A percentile compares a stretch with the other conserved stretches of the same genome.
Conservation (phyloP, 2,113 vertebrate species). For the Peromyscus maniculatus region DNA sequence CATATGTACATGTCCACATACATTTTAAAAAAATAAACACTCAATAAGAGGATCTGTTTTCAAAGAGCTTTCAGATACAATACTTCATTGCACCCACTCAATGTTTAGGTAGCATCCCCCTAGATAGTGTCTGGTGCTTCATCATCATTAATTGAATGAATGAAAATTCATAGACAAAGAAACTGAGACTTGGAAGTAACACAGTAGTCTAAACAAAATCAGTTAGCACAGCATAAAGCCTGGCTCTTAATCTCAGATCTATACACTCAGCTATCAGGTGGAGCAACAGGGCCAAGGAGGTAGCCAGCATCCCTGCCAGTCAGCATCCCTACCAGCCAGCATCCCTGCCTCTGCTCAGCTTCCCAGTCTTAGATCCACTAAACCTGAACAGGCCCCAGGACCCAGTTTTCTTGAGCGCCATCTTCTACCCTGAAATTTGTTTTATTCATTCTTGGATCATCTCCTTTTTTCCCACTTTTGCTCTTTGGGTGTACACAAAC, state of each 20-base stretch:
- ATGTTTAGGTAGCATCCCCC: neutral
- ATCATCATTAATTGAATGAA: conserved; percentile 25
- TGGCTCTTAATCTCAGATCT: conserved; percentile 17
- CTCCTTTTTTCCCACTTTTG: neutral
- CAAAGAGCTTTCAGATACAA: neutral
- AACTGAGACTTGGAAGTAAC: neutral
- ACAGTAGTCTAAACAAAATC: neutral
- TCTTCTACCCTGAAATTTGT: neutral
- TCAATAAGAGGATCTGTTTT: neutral
- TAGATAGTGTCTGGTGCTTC: neutral
- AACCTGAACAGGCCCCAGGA: neutral
- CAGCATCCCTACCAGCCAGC: neutral
- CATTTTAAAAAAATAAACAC: too few relatives aligned
- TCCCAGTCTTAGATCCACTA: neutral
- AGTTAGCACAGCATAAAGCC: neutral
- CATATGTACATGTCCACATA: neutral
- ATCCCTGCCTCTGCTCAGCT: neutral
- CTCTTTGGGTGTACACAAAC: conserved; percentile 13
- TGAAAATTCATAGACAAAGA: conserved; percentile 10
- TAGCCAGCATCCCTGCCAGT: neutral
- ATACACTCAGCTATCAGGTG: neutral
- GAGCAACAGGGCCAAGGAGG: neutral
- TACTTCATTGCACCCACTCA: neutral
- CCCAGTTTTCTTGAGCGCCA: neutral
- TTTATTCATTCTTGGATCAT: neutral